Percentiles rank a stretch among this genome's conserved stretches.
Evolutionary conservation across 1,140 invertebrate species (phyloP).

Genomic region (Zaprionus africanus): DNA sequence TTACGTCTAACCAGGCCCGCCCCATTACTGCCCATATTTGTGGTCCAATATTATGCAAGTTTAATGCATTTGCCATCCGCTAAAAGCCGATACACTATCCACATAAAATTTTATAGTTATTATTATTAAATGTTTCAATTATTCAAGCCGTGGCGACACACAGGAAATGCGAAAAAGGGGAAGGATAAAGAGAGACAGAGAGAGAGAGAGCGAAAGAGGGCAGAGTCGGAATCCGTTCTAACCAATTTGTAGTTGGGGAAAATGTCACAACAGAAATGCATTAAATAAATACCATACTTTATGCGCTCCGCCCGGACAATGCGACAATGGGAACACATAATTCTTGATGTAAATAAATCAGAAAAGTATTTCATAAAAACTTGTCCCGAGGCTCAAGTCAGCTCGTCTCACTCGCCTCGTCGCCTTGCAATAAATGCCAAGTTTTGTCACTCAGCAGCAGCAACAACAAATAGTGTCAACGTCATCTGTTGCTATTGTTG

Average conservation of each 20-base stretch:
- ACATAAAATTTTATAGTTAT: constrained; percentile 10
- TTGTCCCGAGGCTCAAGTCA: constrained; percentile 18
- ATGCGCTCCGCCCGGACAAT: constrained; percentile 13
- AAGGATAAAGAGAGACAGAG: neutral
- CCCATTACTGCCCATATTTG: neutral
- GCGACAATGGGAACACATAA: constrained; percentile 36
- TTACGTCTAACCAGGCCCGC: neutral
- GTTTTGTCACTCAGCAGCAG: constrained; percentile 18
- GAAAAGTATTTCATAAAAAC: constrained; percentile 48
- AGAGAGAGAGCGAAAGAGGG: constrained; percentile 1
- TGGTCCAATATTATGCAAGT: constrained; percentile 4
- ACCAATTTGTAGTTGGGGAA: constrained; percentile 43
- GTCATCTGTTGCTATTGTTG: constrained; percentile 40
- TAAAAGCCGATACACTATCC: constrained; percentile 2
- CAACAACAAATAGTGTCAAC: constrained; percentile 44
- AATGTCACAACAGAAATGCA: constrained; percentile 10
- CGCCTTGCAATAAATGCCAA: constrained; percentile 57
- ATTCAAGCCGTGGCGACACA: constrained; percentile 3
- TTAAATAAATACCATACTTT: constrained; percentile 24
- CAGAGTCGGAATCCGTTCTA: constrained; percentile 31
- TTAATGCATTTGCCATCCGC: constrained; percentile 4
- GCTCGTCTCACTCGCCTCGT: constrained; percentile 7
- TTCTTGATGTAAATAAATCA: constrained; percentile 69
- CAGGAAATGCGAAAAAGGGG: neutral
- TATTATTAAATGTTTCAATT: constrained; percentile 11